Evolutionary conservation across 1,140 invertebrate species (phyloP), one percentile per base, ranked within the genome.

Genomic region (Drosophila kohkoa): DNA sequence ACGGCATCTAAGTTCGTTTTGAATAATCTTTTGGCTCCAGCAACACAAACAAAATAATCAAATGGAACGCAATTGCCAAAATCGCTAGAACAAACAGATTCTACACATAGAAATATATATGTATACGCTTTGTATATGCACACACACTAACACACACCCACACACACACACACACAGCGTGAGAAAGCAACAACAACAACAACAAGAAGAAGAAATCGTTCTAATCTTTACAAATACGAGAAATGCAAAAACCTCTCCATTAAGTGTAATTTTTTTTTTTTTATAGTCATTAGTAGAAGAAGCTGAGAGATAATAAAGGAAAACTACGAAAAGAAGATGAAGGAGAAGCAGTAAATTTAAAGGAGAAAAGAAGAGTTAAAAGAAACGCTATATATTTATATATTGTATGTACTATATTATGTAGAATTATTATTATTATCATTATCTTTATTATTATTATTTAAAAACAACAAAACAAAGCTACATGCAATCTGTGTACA

Each of bases 381-480:
- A 13, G 7, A 64, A 66, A 69, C 75, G 69, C 69, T 85, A 81
- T 77, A 83, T 75, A 86, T 86, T 67, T 78, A 69, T 73, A 59
- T 58, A 57, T 79, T 75, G 41, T 79, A 75, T 86, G 70, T 86
- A 75, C 72, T 75, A 86, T 86, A 63, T 45, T 85, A 67, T 80
- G 70, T 86, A 86, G 79, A 74, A 54, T 62, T 85, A 87, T 79
- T 69, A 86, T 82, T 79, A 80, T 67, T 46, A 82, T 75, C 13
- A 68, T 54, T 71, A 68, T 55, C 35, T 38, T 38, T 38, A 38
- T 38, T 74, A 71, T 69, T 75, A 81, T 65, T 73, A 82, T 82
- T 79, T 54, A 54, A 54, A 54, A 38, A 38, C 7, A 38, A 38
- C 35, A 38, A 38, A 38, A 38, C 35, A 10, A 25, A 86, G 78